These are phyloP conservation scores for Mimas tiliae DNA, from an alignment of 2,888 invertebrate species.

Conservation along the genomic window DNA sequence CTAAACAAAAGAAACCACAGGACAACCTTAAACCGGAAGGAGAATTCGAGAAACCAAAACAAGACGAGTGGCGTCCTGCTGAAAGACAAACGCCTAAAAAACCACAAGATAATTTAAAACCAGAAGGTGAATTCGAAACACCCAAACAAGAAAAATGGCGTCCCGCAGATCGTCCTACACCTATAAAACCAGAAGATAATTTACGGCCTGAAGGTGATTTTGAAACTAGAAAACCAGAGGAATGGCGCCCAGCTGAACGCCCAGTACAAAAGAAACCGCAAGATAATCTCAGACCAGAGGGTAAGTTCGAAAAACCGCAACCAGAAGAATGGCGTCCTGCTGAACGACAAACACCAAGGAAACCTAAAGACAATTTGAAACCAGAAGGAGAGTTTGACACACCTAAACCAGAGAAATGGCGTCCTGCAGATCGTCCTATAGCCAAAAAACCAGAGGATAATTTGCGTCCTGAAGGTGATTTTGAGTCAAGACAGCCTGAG, in stretches of 20 bases:
- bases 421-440: slow-evolving; percentile 77
- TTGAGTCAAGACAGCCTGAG: slow-evolving; percentile 61
- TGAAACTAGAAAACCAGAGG: slow-evolving; percentile 50
- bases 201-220: slow-evolving; percentile 84
- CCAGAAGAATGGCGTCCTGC: slow-evolving; percentile 75
- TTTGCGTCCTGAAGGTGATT: slow-evolving; percentile 48
- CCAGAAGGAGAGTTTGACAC: slow-evolving; percentile 83
- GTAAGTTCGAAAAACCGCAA: slow-evolving; percentile 74
- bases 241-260: slow-evolving; percentile 68
- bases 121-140: slow-evolving; percentile 70
- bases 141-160: slow-evolving; percentile 64
- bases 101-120: slow-evolving; percentile 75
- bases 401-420: slow-evolving; percentile 57
- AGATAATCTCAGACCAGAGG: slow-evolving; percentile 47
- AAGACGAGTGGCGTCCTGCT: slow-evolving; percentile 59
- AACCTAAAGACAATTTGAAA: slow-evolving; percentile 81
- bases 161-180: slow-evolving; percentile 62
- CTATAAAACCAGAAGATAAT: slow-evolving; percentile 75
- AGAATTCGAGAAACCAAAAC: slow-evolving; percentile 59
- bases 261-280: slow-evolving; percentile 60
- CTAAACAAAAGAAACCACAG: slow-evolving; percentile 54
- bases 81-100: slow-evolving; percentile 69
- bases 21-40: slow-evolving; percentile 76
- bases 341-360: slow-evolving; percentile 65
- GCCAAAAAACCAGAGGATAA: slow-evolving; percentile 65